These are phyloP conservation scores for Loripinus fragilis DNA, from an alignment of 2,888 invertebrate species.

Conservation along the genomic window DNA sequence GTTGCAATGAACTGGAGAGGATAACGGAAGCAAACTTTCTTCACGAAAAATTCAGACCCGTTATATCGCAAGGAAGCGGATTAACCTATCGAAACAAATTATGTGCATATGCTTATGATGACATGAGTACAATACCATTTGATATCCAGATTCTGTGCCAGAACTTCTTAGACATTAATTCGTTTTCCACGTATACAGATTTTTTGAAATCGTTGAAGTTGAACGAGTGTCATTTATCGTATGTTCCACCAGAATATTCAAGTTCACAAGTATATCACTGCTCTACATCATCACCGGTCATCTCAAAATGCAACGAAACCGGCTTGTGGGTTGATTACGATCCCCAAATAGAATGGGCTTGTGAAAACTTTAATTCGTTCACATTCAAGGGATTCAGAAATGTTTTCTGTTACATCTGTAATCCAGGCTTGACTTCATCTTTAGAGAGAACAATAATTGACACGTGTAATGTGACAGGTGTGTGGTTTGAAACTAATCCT, in stretches of 20 bases:
- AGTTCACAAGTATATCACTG: background rate
- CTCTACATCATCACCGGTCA: background rate
- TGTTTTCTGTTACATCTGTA: slow-evolving; percentile 7
- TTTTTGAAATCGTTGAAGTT: background rate
- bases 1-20: background rate
- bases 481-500: background rate
- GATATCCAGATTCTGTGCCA: background rate
- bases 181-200: background rate
- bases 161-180: background rate
- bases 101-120: background rate
- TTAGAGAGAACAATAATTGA: background rate
- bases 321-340: background rate
- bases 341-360: background rate
- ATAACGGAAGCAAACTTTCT: background rate
- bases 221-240: background rate
- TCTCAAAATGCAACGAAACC: background rate
- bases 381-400: background rate
- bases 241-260: background rate
- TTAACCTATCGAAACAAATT: background rate
- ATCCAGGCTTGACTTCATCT: background rate
- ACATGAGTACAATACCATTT: background rate
- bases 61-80: background rate
- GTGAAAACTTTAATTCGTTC: background rate
- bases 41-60: background rate
- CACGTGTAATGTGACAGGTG: background rate